Conservation (phyloP, 2,888 invertebrate genomes). For the Rhabditoides inermis region DNA sequence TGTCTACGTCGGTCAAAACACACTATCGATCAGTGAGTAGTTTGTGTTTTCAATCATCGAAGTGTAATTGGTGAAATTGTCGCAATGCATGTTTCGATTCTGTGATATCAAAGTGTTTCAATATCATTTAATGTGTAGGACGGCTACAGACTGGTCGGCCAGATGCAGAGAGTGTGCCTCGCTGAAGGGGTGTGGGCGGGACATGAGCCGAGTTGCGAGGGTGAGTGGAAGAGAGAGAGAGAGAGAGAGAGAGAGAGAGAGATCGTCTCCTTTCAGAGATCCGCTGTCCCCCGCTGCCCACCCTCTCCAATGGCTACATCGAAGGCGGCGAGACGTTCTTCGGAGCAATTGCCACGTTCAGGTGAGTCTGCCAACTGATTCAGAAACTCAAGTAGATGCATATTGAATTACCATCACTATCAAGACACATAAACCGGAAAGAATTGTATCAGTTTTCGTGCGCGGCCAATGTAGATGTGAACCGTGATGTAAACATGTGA, state of each 20-base stretch:
- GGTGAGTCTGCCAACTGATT: constrained; percentile 7
- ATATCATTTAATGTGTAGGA: constrained; percentile 59
- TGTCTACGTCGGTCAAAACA: too few species aligned
- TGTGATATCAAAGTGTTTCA: too few species aligned
- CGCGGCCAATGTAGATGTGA: too few species aligned
- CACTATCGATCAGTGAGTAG: too few species aligned
- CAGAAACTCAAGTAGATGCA: too few species aligned
- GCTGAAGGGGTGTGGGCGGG: constrained; percentile 92
- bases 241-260: neutral
- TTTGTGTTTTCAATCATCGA: too few species aligned
- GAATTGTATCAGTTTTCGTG: too few species aligned
- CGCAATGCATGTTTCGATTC: too few species aligned
- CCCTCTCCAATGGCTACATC: constrained; percentile 86
- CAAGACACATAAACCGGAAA: too few species aligned
- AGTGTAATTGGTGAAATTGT: too few species aligned
- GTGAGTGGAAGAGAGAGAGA: constrained; percentile 52
- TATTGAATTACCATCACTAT: too few species aligned
- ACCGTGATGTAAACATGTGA: too few species aligned
- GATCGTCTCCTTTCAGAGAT: constrained; percentile 66
- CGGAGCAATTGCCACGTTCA: constrained; percentile 61
- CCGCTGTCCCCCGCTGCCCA: constrained; percentile 86
- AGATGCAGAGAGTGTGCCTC: constrained; percentile 79
- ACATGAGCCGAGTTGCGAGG: constrained; percentile 80
- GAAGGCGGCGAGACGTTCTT: constrained; percentile 70
- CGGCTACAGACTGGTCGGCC: constrained; percentile 82